Conservation (phyloP, 2,797 vertebrate species). For the Hypotaenidia okinawae region DNA sequence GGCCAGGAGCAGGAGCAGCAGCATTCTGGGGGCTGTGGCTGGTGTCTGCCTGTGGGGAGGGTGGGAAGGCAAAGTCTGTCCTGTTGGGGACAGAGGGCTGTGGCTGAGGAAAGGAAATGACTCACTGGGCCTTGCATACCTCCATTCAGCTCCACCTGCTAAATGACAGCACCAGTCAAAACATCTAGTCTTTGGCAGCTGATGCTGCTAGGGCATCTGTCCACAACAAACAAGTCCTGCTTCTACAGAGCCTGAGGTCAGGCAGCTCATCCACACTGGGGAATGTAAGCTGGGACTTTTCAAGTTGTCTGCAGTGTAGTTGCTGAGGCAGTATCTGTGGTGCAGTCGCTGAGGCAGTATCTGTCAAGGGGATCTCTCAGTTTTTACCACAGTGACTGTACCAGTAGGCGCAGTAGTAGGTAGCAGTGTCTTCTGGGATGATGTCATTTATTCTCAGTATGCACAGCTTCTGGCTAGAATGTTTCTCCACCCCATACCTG, state of each 20-base stretch:
- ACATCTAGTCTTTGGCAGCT: too few species aligned
- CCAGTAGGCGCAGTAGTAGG: conserved; percentile 60
- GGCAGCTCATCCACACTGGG: too few species aligned
- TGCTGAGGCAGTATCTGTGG: too few species aligned
- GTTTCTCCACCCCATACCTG: not conserved
- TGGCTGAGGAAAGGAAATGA: not conserved
- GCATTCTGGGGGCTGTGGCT: not conserved
- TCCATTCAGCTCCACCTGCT: too few species aligned
- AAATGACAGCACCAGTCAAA: too few species aligned
- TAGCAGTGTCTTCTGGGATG: not conserved
- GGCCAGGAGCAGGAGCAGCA: not conserved
- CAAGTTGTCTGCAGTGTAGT: not conserved
- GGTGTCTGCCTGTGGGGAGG: not conserved
- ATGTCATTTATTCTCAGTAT: conserved; percentile 32
- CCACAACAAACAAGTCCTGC: too few species aligned
- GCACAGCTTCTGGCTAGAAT: not conserved
- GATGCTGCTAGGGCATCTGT: too few species aligned
- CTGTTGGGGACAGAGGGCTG: not conserved
- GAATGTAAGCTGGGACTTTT: not conserved
- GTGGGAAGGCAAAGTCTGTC: not conserved
- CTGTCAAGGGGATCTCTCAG: not conserved
- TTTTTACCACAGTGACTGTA: not conserved
- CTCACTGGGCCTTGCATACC: not conserved
- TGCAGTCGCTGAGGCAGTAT: not conserved
- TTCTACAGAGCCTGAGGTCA: too few species aligned